Percentiles rank a stretch among this genome's conserved stretches.
phyloP scores from a whole-genome alignment of 2,113 vertebrate species.

The Syngnathus floridae region DNA sequence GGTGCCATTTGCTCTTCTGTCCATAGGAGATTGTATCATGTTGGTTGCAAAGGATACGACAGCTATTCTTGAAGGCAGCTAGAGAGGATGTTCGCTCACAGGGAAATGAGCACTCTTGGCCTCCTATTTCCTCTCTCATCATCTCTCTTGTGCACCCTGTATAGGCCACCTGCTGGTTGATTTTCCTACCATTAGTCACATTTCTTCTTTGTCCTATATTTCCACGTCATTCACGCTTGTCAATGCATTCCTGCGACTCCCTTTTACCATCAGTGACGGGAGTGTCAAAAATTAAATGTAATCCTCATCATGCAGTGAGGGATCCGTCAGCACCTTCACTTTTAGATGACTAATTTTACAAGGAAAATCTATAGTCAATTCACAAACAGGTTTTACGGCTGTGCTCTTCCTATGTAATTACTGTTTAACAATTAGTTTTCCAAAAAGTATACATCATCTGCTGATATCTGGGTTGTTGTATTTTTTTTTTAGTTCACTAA shows the following conservation, averaged over 20 bases:
- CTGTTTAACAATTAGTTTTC: background rate
- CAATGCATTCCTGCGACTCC: conserved; percentile 6
- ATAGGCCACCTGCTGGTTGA: conserved; percentile 3
- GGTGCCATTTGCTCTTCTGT: conserved; percentile 9
- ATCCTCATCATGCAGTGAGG: background rate
- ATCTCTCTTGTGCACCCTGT: background rate
- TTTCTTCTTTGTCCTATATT: conserved; percentile 7
- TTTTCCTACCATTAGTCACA: conserved; percentile 1
- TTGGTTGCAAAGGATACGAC: background rate
- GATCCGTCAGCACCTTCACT: background rate
- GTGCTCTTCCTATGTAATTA: background rate
- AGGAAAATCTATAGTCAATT: background rate
- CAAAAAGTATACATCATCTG: background rate
- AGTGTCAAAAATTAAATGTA: background rate
- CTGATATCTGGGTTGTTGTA: background rate
- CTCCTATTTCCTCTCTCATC: conserved; percentile 8
- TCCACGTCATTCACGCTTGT: conserved; percentile 3
- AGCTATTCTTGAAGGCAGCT: conserved; percentile 2
- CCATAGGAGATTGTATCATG: background rate
- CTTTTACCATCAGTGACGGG: background rate
- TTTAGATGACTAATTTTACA: background rate
- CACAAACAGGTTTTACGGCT: background rate
- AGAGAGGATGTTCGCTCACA: background rate
- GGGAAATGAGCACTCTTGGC: conserved; percentile 11
- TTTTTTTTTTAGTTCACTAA: background rate